Percentiles rank a stretch among this genome's conserved stretches.
These are phyloP conservation scores for Bicyclus anynana DNA, from an alignment of 1,140 invertebrate species.

Conservation along the genomic window DNA sequence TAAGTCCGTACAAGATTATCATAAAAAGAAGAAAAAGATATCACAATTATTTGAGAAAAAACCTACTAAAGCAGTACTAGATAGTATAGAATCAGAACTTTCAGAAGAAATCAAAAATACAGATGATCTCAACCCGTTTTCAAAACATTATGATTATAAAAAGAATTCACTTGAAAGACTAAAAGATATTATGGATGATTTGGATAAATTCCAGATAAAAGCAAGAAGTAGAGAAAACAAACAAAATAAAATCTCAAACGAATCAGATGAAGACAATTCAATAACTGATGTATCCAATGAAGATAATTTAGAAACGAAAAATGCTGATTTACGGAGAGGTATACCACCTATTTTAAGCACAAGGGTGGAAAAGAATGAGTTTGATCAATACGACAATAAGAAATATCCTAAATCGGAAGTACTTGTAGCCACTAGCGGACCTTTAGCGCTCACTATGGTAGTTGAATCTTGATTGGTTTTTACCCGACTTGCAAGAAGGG, in stretches of 20 bases:
- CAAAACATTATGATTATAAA: constrained; percentile 1
- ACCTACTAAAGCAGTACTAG: neutral
- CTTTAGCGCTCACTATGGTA: neutral
- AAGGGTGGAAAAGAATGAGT: constrained; percentile 26
- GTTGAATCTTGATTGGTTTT: neutral
- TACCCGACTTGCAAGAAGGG: too few species aligned
- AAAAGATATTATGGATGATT: too few species aligned
- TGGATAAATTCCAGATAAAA: too few species aligned
- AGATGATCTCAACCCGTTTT: neutral
- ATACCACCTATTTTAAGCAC: constrained; percentile 18
- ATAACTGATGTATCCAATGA: neutral
- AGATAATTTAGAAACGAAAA: neutral
- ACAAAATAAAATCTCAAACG: neutral
- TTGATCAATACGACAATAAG: constrained; percentile 40
- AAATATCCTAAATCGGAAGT: neutral
- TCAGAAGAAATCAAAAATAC: neutral
- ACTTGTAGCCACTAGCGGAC: neutral
- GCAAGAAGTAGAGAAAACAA: too few species aligned
- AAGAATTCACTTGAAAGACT: constrained; percentile 6
- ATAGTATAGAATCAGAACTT: neutral
- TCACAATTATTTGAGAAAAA: neutral
- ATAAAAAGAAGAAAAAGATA: neutral
- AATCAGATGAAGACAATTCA: neutral
- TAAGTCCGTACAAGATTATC: neutral
- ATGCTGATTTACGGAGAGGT: too few species aligned